These are phyloP conservation scores for Eupristina koningsbergeri DNA, from an alignment of 1,140 invertebrate species.

Conservation along the genomic window DNA sequence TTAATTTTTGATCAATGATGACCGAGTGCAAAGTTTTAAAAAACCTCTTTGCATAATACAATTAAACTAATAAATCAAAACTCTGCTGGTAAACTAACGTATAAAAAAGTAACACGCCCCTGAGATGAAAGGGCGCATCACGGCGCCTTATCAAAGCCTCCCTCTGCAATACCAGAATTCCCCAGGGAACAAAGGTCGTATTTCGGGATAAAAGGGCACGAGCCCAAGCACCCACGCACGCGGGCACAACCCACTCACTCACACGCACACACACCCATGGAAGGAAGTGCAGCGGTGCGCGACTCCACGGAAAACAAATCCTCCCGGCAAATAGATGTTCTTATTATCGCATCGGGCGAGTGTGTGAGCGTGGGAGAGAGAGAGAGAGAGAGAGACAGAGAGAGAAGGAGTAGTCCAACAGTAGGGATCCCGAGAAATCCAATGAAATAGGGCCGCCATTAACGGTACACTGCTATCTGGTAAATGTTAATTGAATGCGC, in stretches of 20 bases:
- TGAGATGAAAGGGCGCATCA: slow-evolving; percentile 17
- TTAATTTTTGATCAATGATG: too few relatives aligned
- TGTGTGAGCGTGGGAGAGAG: slow-evolving; percentile 12
- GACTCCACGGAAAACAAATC: slow-evolving; percentile 42
- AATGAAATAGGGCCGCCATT: slow-evolving; percentile 63
- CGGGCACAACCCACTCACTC: too few relatives aligned
- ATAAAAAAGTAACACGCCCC: not conserved
- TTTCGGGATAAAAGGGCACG: slow-evolving; percentile 5
- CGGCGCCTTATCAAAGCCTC: not conserved
- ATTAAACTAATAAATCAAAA: too few relatives aligned
- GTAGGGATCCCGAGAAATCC: slow-evolving; percentile 57
- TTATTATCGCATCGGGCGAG: slow-evolving; percentile 52
- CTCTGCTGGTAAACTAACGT: too few relatives aligned
- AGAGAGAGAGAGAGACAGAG: not conserved
- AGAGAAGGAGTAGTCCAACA: not conserved
- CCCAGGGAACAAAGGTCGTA: slow-evolving; percentile 7
- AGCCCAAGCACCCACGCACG: not conserved
- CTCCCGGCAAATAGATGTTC: slow-evolving; percentile 44
- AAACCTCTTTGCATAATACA: too few relatives aligned
- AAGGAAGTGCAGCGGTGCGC: not conserved
- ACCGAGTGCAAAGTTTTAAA: too few relatives aligned
- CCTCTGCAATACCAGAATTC: slow-evolving; percentile 37
- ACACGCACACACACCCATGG: too few relatives aligned
- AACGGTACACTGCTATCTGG: slow-evolving; percentile 55
- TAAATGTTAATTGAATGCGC: slow-evolving; percentile 71